These are phyloP conservation scores for Sceloporus undulatus DNA, from an alignment of 2,113 vertebrate species.

Conservation along the genomic window DNA sequence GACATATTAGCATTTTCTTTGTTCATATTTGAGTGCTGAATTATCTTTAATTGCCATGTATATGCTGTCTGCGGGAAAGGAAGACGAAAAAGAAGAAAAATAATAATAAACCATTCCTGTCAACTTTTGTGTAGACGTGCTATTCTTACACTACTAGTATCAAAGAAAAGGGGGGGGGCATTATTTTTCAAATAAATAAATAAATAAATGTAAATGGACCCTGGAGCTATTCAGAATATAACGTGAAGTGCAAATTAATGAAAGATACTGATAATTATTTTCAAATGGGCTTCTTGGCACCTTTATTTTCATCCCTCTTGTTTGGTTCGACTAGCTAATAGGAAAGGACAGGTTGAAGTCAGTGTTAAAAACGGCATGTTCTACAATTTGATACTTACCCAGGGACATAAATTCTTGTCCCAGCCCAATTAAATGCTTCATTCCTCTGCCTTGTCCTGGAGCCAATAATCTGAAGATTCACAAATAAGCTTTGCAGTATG, in stretches of 20 bases:
- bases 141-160: slow-evolving; percentile 52
- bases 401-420: slow-evolving; percentile 15
- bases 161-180: slow-evolving; percentile 28
- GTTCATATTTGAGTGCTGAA: slow-evolving; percentile 63
- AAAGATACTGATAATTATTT: slow-evolving; percentile 44
- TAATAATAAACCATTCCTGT: slow-evolving; percentile 57
- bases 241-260: slow-evolving; percentile 39
- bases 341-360: slow-evolving; percentile 35
- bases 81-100: slow-evolving; percentile 39
- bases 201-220: slow-evolving; percentile 57
- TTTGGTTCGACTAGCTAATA: slow-evolving; percentile 33
- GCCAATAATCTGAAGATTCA: slow-evolving; percentile 2
- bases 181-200: slow-evolving; percentile 24
- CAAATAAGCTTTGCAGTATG: not conserved
- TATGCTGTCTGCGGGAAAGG: slow-evolving; percentile 32
- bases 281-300: slow-evolving; percentile 15
- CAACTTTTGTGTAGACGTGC: slow-evolving; percentile 49
- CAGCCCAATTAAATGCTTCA: not conserved
- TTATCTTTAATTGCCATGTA: slow-evolving; percentile 69
- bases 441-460: not conserved
- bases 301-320: slow-evolving; percentile 19
- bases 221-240: slow-evolving; percentile 42
- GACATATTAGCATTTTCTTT: slow-evolving; percentile 67
- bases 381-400: not conserved
- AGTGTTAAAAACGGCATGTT: slow-evolving; percentile 12